These are phyloP conservation scores for Zonotrichia albicollis DNA, from an alignment of 2,797 vertebrate species.

Conservation along the genomic window DNA sequence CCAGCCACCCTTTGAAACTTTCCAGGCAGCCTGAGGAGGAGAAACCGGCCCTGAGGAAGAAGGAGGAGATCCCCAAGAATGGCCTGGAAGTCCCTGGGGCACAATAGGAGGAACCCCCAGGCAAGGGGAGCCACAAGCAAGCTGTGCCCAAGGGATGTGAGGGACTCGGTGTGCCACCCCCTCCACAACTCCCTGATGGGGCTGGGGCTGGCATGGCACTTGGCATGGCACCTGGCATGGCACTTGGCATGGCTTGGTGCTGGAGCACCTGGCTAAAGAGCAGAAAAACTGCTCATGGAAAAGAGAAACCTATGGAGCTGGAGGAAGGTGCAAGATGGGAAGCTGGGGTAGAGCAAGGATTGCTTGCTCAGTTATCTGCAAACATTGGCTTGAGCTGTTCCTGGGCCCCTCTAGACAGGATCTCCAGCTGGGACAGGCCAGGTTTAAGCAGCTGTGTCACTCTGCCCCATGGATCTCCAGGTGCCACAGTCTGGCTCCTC, in stretches of 20 bases:
- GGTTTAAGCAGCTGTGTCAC: background rate
- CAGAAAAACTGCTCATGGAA: background rate
- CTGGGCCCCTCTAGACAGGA: background rate
- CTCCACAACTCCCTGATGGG: background rate
- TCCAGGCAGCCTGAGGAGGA: background rate
- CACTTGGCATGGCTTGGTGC: background rate
- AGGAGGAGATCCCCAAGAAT: background rate
- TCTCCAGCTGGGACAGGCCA: background rate
- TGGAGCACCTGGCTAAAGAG: constrained; percentile 5
- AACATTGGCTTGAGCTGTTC: background rate
- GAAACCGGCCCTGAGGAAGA: background rate
- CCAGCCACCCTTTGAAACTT: background rate
- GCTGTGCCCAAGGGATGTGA: background rate
- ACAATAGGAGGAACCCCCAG: background rate
- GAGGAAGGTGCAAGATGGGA: constrained; percentile 21
- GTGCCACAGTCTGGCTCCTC: background rate
- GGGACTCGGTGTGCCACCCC: background rate
- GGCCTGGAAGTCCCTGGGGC: background rate
- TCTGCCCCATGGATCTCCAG: background rate
- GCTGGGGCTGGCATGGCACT: background rate
- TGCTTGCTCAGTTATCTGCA: background rate
- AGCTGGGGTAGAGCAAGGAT: background rate
- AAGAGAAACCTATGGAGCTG: constrained; percentile 4
- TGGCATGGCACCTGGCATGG: background rate
- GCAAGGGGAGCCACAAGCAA: fast-evolving